Conservation (phyloP, 2,113 vertebrate genomes). For the Formicarius rufipectus region DNA sequence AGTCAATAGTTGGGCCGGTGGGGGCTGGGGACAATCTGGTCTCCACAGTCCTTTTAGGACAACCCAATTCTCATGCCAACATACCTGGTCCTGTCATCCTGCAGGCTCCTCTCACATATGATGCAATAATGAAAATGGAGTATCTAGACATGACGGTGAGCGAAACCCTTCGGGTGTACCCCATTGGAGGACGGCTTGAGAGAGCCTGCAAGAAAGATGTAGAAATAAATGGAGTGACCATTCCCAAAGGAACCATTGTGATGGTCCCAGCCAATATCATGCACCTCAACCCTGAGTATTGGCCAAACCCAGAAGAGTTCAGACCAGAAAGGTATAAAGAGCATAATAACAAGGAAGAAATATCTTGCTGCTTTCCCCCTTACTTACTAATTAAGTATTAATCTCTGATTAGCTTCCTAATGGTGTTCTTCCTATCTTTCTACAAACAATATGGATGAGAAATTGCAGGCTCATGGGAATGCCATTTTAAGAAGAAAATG, state of each 20-base stretch:
- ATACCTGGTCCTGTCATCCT: neutral
- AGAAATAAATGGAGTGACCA: constrained; percentile 79
- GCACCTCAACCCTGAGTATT: constrained; percentile 70
- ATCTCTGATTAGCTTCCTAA: constrained; percentile 37
- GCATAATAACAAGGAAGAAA: neutral
- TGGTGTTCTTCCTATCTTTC: constrained; percentile 6
- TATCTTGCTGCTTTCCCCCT: neutral
- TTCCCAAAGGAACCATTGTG: constrained; percentile 76
- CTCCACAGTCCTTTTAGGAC: neutral
- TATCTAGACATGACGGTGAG: constrained; percentile 80
- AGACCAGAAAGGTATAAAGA: constrained; percentile 83
- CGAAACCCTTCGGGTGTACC: constrained; percentile 78
- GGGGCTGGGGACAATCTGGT: neutral
- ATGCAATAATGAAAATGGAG: constrained; percentile 77
- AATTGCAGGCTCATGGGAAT: neutral
- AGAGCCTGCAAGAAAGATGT: constrained; percentile 78
- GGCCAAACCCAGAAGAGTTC: constrained; percentile 81
- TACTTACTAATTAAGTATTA: neutral
- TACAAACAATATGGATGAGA: neutral
- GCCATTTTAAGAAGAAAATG: neutral
- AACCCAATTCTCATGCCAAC: neutral
- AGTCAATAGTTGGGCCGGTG: rapidly evolving
- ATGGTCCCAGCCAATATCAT: constrained; percentile 67
- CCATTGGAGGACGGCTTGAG: constrained; percentile 74
- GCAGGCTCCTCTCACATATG: constrained; percentile 68